Evolutionary conservation across 2,113 vertebrate species (phyloP).

Genomic region (Poeciliopsis occidentalis): DNA sequence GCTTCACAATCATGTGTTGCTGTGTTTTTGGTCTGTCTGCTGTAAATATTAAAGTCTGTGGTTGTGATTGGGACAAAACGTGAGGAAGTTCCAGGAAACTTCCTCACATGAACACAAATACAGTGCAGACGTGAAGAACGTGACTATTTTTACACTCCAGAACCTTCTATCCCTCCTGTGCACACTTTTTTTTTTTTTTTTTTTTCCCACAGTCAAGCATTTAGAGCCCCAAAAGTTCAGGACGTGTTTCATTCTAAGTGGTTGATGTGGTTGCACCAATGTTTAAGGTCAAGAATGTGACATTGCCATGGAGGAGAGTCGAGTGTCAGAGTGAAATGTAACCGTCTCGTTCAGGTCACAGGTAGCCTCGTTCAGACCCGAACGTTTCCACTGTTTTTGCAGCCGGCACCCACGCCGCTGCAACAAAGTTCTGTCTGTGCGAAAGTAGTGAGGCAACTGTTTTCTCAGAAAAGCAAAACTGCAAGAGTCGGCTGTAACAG

Average conservation of each 20-base stretch:
- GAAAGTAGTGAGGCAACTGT: constrained; percentile 4
- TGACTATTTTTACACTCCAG: too few relatives aligned
- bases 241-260: constrained; percentile 23
- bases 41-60: too few relatives aligned
- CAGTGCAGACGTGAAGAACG: too few relatives aligned
- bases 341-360: not conserved
- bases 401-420: not conserved
- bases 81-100: too few relatives aligned
- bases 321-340: not conserved
- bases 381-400: not conserved
- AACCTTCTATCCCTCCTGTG: constrained; percentile 1
- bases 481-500: not conserved
- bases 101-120: too few relatives aligned
- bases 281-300: constrained; percentile 59
- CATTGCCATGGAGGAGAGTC: constrained; percentile 29
- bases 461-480: constrained; percentile 5
- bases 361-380: not conserved
- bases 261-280: constrained; percentile 51
- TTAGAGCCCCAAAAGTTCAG: constrained; percentile 66
- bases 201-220: constrained; percentile 33
- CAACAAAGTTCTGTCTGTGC: constrained; percentile 38
- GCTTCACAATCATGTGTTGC: too few relatives aligned
- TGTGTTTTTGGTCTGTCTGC: too few relatives aligned
- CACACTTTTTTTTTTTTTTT: not conserved
- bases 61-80: too few relatives aligned